Evolutionary conservation across 2,797 vertebrate species (phyloP).

Genomic region (Acipenser transmontanus): DNA sequence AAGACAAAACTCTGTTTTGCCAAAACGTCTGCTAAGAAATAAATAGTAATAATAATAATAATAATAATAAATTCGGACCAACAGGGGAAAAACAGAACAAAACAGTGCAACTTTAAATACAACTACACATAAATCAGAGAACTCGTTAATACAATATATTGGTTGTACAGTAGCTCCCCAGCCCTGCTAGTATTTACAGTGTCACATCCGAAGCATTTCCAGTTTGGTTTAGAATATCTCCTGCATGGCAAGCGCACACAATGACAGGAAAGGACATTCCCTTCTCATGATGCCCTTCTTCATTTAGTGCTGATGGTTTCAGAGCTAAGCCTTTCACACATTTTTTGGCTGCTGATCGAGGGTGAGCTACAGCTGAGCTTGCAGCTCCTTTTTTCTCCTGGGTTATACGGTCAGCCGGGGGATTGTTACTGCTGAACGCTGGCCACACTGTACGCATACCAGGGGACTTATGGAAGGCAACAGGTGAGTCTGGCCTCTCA

Average conservation of each 20-base stretch:
- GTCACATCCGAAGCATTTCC: neutral
- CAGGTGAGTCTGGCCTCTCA: conserved; percentile 42
- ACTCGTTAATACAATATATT: conserved; percentile 9
- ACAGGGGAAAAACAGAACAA: no score
- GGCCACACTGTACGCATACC: conserved; percentile 29
- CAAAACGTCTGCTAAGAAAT: no score
- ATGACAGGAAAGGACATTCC: neutral
- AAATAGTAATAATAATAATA: no score
- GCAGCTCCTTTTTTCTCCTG: conserved; percentile 48
- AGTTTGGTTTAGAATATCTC: neutral
- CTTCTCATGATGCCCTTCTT: conserved; percentile 3
- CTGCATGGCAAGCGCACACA: conserved; percentile 4
- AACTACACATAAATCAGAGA: conserved; percentile 32
- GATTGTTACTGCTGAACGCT: conserved; percentile 7
- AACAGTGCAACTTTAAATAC: no score
- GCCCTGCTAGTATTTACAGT: no score
- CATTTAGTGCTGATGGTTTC: conserved; percentile 5
- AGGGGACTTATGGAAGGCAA: conserved; percentile 25
- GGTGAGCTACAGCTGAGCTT: conserved; percentile 45
- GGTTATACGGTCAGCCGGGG: conserved; percentile 25
- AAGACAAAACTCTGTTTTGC: no score
- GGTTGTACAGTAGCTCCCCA: neutral
- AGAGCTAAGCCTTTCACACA: conserved; percentile 26
- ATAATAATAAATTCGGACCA: no score
- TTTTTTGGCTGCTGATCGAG: conserved; percentile 33